phyloP scores from a whole-genome alignment of 53 echinoderm and acorn worm species.

The Apostichopus leukothele region DNA sequence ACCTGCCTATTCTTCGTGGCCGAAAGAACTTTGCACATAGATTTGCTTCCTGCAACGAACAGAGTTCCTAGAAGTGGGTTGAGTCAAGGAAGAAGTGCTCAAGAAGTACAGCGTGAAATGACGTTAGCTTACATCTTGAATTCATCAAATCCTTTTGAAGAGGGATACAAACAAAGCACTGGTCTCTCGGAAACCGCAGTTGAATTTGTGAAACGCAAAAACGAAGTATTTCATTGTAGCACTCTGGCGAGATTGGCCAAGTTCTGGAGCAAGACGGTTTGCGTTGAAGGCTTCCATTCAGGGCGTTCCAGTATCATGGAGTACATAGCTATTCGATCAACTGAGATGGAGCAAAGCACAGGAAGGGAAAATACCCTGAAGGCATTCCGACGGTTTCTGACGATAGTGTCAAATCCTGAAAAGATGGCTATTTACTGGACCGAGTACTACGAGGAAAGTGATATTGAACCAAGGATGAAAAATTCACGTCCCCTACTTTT shows the following conservation, averaged over 20 bases:
- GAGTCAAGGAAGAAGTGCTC: background rate
- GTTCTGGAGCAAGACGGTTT: slow-evolving; percentile 44
- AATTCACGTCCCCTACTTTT: slow-evolving; percentile 13
- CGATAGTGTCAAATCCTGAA: background rate
- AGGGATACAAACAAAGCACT: slow-evolving; percentile 36
- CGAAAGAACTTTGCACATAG: background rate
- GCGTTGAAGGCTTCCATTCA: slow-evolving; percentile 9
- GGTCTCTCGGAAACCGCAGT: slow-evolving; percentile 22
- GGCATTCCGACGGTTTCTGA: slow-evolving; percentile 23
- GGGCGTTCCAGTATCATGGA: slow-evolving; percentile 40
- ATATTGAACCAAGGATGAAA: background rate
- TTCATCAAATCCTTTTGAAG: background rate
- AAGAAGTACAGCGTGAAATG: background rate
- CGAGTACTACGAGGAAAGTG: background rate
- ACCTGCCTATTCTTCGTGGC: background rate
- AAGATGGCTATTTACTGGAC: slow-evolving; percentile 28
- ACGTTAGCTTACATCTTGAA: background rate
- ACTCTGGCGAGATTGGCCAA: slow-evolving; percentile 31
- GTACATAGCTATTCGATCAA: slow-evolving; percentile 28
- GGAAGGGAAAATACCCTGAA: slow-evolving; percentile 27
- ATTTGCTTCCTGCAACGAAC: background rate
- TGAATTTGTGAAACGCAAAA: slow-evolving; percentile 36
- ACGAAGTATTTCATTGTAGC: background rate
- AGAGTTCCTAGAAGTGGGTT: background rate
- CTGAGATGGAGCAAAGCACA: slow-evolving; percentile 10